A percentile compares a stretch with the other conserved stretches of the same genome.
Evolutionary conservation across 53 echinoderm and acorn worm species (phyloP).

Genomic region (Apostichopus leukothele): DNA sequence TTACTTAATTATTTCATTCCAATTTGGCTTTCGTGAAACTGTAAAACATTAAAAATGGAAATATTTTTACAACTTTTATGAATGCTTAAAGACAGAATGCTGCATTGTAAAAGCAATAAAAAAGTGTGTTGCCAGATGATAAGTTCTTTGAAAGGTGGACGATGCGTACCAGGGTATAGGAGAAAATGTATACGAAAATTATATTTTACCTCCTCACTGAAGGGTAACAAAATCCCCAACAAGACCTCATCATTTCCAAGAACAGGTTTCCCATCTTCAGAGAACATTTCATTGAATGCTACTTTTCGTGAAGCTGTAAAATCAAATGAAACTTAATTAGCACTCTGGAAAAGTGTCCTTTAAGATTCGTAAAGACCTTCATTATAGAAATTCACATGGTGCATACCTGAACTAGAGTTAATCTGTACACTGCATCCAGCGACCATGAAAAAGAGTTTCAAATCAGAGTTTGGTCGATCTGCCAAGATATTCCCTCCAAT

Average conservation of each 20-base stretch:
- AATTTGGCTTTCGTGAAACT: no score
- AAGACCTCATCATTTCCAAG: conserved; percentile 18
- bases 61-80: no score
- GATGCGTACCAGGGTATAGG: no score
- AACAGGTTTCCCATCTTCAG: conserved; percentile 10
- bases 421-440: conserved; percentile 5
- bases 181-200: background rate
- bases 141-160: no score
- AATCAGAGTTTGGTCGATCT: conserved; percentile 6
- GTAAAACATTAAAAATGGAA: no score
- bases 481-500: conserved; percentile 30
- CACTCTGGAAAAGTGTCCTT: no score
- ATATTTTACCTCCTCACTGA: conserved; percentile 25
- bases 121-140: no score
- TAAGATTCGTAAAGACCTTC: no score
- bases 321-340: background rate
- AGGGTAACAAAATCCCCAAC: conserved; percentile 23
- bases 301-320: conserved; percentile 13
- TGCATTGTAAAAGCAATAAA: no score
- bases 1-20: no score
- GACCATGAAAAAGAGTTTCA: conserved; percentile 8
- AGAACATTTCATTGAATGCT: background rate
- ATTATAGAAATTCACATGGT: background rate
- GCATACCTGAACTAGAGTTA: background rate
- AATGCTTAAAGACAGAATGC: no score